Percentiles rank a stretch among this genome's conserved stretches.
These are phyloP conservation scores for Dolichotis patagonum DNA, from an alignment of 2,113 vertebrate species.

Conservation along the genomic window DNA sequence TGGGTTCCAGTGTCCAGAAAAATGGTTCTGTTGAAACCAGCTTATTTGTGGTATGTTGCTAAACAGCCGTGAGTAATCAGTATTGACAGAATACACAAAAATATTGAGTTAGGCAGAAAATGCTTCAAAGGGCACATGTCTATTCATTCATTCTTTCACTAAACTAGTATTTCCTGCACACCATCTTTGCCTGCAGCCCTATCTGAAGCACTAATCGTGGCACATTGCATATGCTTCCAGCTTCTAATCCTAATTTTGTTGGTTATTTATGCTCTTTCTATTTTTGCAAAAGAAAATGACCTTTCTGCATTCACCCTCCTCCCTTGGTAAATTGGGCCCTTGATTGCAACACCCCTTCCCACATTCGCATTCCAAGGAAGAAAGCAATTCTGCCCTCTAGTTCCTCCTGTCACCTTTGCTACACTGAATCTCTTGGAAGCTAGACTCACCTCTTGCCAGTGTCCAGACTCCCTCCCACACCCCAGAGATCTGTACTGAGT, in stretches of 20 bases:
- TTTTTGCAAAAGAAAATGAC: not conserved
- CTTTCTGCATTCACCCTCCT: not conserved
- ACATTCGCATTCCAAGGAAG: not conserved
- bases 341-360: not conserved
- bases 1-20: not conserved
- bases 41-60: not conserved
- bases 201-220: not conserved
- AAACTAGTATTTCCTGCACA: not conserved
- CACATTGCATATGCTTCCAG: not conserved
- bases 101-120: not conserved
- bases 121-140: not conserved
- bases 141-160: not conserved
- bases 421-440: not conserved
- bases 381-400: not conserved
- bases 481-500: not conserved
- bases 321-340: not conserved
- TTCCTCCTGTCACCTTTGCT: not conserved
- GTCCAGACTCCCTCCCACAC: accelerated
- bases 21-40: not conserved
- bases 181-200: too few relatives aligned
- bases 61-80: not conserved
- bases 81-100: not conserved
- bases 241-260: not conserved
- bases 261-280: not conserved
- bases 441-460: not conserved